Conservation (phyloP, 2,113 vertebrate genomes). For the Manacus vitellinus region DNA sequence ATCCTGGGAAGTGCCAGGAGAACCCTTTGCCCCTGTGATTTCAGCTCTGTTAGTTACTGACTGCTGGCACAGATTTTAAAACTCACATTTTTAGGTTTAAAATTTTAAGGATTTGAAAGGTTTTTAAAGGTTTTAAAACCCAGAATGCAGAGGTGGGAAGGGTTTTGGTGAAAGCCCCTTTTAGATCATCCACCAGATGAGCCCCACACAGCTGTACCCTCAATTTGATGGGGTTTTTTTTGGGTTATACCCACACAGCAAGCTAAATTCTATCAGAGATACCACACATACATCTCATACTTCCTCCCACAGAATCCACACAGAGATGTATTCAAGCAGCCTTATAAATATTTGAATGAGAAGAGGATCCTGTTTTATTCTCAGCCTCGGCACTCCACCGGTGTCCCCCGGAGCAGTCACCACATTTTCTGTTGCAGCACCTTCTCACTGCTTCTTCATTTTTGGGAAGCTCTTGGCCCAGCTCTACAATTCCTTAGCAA, state of each 20-base stretch:
- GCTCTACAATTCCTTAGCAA: background rate
- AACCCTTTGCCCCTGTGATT: background rate
- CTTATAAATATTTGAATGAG: slow-evolving; percentile 63
- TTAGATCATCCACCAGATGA: background rate
- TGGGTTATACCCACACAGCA: slow-evolving; percentile 32
- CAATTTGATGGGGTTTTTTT: background rate
- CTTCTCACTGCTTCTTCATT: background rate
- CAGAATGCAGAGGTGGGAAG: background rate
- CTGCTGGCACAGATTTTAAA: background rate
- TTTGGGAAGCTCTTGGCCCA: background rate
- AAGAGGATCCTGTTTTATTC: slow-evolving; percentile 35
- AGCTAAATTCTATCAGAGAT: slow-evolving; percentile 49
- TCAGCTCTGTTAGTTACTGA: background rate
- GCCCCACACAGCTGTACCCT: slow-evolving; percentile 1
- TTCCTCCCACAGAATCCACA: slow-evolving; percentile 52
- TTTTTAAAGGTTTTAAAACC: background rate
- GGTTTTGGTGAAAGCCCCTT: background rate
- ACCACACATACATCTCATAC: slow-evolving; percentile 46
- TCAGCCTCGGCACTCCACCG: background rate
- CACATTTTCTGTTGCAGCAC: background rate
- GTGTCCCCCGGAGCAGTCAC: background rate
- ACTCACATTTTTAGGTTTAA: background rate
- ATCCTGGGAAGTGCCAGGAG: background rate
- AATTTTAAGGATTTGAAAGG: no score
- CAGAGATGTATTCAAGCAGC: slow-evolving; percentile 10